Conservation (phyloP, 2,888 invertebrate genomes). For the Ochropleura plecta region DNA sequence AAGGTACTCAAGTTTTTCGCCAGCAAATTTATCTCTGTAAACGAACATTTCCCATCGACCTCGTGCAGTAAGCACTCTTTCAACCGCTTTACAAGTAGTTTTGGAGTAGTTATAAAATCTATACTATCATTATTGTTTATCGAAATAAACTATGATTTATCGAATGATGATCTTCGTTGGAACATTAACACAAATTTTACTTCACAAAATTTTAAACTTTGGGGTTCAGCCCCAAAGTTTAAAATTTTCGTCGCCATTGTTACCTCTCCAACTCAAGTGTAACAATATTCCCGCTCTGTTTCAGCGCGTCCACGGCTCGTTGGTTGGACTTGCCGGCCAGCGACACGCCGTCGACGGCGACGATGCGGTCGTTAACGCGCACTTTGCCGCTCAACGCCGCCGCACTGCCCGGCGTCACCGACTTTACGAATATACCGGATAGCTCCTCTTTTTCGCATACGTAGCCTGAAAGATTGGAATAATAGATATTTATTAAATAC, state of each 20-base stretch:
- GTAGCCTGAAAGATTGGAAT: constrained; percentile 91
- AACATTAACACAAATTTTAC: not conserved
- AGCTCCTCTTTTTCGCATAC: constrained; percentile 99
- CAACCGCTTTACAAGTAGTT: not conserved
- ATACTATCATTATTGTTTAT: no score
- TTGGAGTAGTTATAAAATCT: no score
- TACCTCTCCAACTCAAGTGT: constrained; percentile 95
- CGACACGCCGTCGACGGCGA: constrained; percentile 98
- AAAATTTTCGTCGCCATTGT: not conserved
- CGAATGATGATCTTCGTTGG: not conserved
- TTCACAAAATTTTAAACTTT: not conserved
- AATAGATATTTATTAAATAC: not conserved
- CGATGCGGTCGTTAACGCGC: constrained; percentile 99
- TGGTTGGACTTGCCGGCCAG: constrained; percentile 99
- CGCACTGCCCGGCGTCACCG: constrained; percentile 98
- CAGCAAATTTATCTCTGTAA: not conserved
- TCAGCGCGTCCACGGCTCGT: constrained; percentile 98
- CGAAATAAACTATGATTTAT: no score
- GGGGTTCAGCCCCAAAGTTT: not conserved
- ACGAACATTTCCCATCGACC: not conserved
- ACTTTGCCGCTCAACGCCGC: constrained; percentile 98
- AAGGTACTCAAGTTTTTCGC: not conserved
- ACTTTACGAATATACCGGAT: constrained; percentile 99
- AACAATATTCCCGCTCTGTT: constrained; percentile 98
- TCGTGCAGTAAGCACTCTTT: no score